Evolutionary conservation across 2,888 invertebrate species (phyloP).

Genomic region (Oscheius sp.): DNA sequence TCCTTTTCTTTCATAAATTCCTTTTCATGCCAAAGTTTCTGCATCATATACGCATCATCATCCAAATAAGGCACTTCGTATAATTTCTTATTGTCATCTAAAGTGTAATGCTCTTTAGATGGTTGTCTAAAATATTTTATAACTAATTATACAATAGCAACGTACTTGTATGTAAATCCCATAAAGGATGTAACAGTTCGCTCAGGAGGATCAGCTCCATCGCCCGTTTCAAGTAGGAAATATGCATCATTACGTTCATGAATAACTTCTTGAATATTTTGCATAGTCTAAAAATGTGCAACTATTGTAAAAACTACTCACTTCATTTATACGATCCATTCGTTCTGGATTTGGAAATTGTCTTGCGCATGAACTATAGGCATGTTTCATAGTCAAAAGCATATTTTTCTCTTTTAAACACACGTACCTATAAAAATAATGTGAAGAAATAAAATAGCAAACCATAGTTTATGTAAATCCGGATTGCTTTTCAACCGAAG

Average conservation of each 20-base stretch:
- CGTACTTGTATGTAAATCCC: conserved; percentile 66
- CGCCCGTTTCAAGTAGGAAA: conserved; percentile 86
- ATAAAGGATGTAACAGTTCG: conserved; percentile 65
- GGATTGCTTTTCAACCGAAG: conserved; percentile 90
- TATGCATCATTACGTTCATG: conserved; percentile 91
- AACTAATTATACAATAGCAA: not conserved
- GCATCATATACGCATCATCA: conserved; percentile 68
- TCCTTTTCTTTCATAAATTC: conserved; percentile 56
- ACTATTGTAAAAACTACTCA: no score
- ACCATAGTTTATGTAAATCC: conserved; percentile 97
- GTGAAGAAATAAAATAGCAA: conserved; percentile 55
- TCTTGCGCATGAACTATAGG: conserved; percentile 75
- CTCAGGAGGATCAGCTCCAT: conserved; percentile 72
- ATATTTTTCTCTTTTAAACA: conserved; percentile 95
- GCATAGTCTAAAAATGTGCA: conserved; percentile 80
- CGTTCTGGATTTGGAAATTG: conserved; percentile 69
- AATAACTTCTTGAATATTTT: conserved; percentile 87
- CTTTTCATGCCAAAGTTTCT: conserved; percentile 68
- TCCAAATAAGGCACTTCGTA: conserved; percentile 68
- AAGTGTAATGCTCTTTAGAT: conserved; percentile 60
- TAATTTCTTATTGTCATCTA: conserved; percentile 55
- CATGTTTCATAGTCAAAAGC: conserved; percentile 87
- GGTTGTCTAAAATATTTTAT: conserved; percentile 50
- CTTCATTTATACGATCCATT: conserved; percentile 64
- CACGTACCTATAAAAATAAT: conserved; percentile 77